Conservation (phyloP, 2,113 vertebrate species). For the Chloebia gouldiae region DNA sequence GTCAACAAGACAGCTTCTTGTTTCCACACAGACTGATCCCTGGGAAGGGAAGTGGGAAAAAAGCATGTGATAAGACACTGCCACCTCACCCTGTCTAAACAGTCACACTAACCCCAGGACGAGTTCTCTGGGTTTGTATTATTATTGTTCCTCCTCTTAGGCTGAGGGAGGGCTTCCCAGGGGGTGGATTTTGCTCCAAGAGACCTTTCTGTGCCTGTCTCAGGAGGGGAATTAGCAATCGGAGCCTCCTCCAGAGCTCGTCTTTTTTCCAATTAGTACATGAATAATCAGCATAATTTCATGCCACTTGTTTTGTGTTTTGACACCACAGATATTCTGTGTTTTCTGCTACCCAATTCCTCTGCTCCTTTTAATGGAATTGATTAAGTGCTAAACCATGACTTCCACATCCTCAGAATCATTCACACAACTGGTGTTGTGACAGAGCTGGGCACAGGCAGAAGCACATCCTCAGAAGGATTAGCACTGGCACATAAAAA, state of each 20-base stretch:
- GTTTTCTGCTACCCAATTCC: not conserved
- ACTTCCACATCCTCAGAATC: not conserved
- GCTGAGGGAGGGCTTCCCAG: not conserved
- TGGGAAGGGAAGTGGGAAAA: not conserved
- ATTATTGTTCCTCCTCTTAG: not conserved
- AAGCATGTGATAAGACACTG: not conserved
- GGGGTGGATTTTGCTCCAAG: not conserved
- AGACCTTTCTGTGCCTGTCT: not conserved
- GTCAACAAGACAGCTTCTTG: not conserved
- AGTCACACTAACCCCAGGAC: not conserved
- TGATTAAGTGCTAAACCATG: not conserved
- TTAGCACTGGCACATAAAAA: not conserved
- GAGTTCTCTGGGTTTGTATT: not conserved
- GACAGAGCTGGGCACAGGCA: not conserved
- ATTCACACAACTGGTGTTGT: not conserved
- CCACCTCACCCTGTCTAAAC: not conserved
- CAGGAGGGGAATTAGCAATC: not conserved
- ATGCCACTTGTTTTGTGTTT: not conserved
- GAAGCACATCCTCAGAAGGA: not conserved
- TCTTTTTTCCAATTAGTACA: not conserved
- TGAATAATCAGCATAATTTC: conserved; percentile 23
- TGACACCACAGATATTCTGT: not conserved
- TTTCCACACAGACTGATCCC: not conserved
- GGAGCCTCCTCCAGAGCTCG: not conserved
- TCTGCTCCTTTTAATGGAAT: not conserved